phyloP scores from a whole-genome alignment of 2,797 vertebrate species.

The Vireo griseus region DNA sequence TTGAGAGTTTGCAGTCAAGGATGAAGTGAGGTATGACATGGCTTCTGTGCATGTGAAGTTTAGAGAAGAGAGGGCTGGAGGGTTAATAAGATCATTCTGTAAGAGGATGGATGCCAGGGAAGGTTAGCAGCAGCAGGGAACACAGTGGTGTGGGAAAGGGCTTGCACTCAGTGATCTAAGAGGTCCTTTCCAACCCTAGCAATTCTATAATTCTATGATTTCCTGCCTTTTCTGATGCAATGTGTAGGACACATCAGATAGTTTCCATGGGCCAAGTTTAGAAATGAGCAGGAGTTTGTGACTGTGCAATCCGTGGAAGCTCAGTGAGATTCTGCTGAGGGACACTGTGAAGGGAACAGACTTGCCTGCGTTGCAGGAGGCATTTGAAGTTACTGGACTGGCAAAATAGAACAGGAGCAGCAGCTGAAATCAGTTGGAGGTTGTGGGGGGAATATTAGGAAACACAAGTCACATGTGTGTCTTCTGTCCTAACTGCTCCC shows the following conservation, averaged over 20 bases:
- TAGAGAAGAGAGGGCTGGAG: not conserved
- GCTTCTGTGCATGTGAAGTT: not conserved
- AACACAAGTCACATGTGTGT: not conserved
- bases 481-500: not conserved
- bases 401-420: not conserved
- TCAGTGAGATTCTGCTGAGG: not conserved
- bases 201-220: not conserved
- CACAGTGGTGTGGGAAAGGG: not conserved
- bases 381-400: not conserved
- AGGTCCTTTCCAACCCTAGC: not conserved
- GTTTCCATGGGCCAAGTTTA: not conserved
- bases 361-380: not conserved
- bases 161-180: not conserved
- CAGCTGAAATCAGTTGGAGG: not conserved
- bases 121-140: not conserved
- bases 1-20: not conserved
- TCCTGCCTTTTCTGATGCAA: not conserved
- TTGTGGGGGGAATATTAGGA: not conserved
- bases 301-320: not conserved
- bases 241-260: not conserved
- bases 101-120: not conserved
- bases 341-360: not conserved
- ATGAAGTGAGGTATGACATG: not conserved
- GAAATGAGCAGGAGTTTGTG: not conserved
- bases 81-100: not conserved